Evolutionary conservation across 2,888 invertebrate genomes (phyloP).

Genomic region (Cheilosia scutellata): DNA sequence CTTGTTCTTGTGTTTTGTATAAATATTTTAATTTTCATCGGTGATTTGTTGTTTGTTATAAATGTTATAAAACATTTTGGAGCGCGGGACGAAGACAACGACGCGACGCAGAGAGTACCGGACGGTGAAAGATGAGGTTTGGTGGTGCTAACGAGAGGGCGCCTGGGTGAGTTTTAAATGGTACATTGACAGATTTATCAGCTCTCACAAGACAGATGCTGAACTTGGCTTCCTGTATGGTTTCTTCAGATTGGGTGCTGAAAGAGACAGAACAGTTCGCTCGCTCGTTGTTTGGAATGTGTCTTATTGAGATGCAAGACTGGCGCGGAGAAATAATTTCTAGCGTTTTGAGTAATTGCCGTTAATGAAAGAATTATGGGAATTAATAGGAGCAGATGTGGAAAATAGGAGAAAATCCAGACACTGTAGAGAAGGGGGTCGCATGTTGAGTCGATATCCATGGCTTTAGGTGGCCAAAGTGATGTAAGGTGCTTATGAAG

Average conservation of each 20-base stretch:
- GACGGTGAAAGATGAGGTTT: slow-evolving; percentile 40
- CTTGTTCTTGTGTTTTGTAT: slow-evolving; percentile 69
- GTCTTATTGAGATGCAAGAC: slow-evolving; percentile 49
- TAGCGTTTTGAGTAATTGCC: slow-evolving; percentile 65
- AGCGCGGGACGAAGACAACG: background rate
- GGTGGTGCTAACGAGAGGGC: slow-evolving; percentile 74
- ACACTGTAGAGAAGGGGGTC: background rate
- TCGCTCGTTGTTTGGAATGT: background rate
- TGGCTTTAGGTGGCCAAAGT: too few species aligned
- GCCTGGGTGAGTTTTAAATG: slow-evolving; percentile 73
- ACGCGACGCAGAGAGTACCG: slow-evolving; percentile 6
- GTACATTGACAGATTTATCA: slow-evolving; percentile 74
- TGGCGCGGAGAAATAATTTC: slow-evolving; percentile 1
- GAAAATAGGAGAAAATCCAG: background rate
- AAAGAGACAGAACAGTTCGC: slow-evolving; percentile 41
- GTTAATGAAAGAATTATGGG: slow-evolving; percentile 65
- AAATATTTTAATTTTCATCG: slow-evolving; percentile 75
- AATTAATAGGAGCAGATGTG: background rate
- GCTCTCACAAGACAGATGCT: slow-evolving; percentile 71
- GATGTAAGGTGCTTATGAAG: too few species aligned
- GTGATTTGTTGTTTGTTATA: slow-evolving; percentile 75
- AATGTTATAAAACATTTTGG: slow-evolving; percentile 63
- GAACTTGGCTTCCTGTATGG: slow-evolving; percentile 58
- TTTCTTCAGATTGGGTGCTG: slow-evolving; percentile 49
- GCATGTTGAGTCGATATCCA: background rate